phyloP scores from a whole-genome alignment of 2,797 vertebrate species.

The Coreius guichenoti region DNA sequence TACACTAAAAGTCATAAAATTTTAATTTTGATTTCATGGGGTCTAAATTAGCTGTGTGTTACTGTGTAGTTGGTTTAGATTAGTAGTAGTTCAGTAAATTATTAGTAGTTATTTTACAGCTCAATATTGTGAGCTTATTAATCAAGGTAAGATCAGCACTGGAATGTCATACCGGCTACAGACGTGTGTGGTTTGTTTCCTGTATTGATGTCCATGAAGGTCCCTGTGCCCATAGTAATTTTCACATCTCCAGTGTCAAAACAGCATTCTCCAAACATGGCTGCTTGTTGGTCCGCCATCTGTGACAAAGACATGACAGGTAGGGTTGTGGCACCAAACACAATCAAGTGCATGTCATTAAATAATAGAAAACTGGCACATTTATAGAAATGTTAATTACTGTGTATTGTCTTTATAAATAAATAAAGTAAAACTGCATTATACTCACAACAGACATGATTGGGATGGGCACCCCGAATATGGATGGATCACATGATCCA shows the following conservation, averaged over 20 bases:
- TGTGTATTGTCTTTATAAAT: background rate
- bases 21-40: background rate
- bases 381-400: background rate
- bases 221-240: conserved; percentile 96
- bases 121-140: background rate
- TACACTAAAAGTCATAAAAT: background rate
- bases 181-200: conserved; percentile 84
- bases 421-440: background rate
- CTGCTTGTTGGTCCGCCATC: conserved; percentile 97
- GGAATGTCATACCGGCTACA: conserved; percentile 73
- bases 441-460: conserved; percentile 91
- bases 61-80: background rate
- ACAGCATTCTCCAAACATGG: conserved; percentile 98
- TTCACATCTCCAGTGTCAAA: conserved; percentile 92
- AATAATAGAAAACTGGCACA: background rate
- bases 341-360: background rate
- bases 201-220: conserved; percentile 95
- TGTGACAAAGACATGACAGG: conserved; percentile 61
- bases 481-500: conserved; percentile 84
- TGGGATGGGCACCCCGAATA: conserved; percentile 89
- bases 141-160: background rate
- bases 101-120: background rate
- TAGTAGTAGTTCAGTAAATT: background rate
- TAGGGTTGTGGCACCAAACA: background rate
- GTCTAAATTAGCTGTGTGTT: background rate